Conservation (phyloP, 2,888 invertebrate species). For the Anarsia innoxiella region DNA sequence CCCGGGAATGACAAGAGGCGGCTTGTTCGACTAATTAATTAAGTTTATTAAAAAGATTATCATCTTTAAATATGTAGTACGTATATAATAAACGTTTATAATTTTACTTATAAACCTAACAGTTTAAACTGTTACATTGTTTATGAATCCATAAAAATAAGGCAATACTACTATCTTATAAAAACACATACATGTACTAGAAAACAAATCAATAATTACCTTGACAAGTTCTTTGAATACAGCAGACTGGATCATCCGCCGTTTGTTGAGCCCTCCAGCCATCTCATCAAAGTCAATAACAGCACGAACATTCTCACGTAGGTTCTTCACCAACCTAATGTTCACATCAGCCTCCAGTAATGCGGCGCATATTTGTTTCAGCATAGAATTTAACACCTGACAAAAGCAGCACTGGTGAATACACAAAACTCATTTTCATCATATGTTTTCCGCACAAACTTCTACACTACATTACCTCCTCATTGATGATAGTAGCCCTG, state of each 20-base stretch:
- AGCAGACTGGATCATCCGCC: constrained; percentile 98
- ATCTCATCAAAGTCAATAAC: constrained; percentile 99
- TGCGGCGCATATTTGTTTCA: constrained; percentile 98
- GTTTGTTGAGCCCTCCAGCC: constrained; percentile 98
- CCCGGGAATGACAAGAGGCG: too few relatives aligned
- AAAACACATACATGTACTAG: neutral
- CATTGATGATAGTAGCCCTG: constrained; percentile 98
- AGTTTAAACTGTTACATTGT: too few relatives aligned
- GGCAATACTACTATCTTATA: neutral
- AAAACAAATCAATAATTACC: constrained; percentile 58
- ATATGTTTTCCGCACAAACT: too few relatives aligned
- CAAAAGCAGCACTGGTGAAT: too few relatives aligned
- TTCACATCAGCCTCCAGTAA: constrained; percentile 98
- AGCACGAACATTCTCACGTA: constrained; percentile 97
- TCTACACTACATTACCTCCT: constrained; percentile 88
- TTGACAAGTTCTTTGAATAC: constrained; percentile 99
- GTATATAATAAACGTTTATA: too few relatives aligned
- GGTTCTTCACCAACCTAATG: constrained; percentile 94
- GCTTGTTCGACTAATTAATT: too few relatives aligned
- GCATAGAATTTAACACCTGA: constrained; percentile 98
- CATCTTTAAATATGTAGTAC: too few relatives aligned
- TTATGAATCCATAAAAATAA: too few relatives aligned
- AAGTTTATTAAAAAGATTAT: too few relatives aligned
- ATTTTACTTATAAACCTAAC: too few relatives aligned
- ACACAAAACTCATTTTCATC: too few relatives aligned